Evolutionary conservation across 2,888 invertebrate genomes (phyloP).

Genomic region (Diloba caeruleocephala): DNA sequence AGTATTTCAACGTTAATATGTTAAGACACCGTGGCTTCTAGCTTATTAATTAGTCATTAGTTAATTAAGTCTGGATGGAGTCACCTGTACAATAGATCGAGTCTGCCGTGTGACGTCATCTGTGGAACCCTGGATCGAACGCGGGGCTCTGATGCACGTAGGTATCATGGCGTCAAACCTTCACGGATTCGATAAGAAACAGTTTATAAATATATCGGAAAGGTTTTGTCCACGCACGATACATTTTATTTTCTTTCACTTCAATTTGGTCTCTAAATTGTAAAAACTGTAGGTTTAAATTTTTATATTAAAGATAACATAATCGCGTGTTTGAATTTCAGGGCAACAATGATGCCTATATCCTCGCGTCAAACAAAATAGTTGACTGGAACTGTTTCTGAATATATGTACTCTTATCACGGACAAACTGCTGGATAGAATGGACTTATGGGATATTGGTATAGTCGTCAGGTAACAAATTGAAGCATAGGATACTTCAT

Average conservation of each 20-base stretch:
- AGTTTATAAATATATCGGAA: constrained; percentile 17
- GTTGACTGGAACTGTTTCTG: no score
- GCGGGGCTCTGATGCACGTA: constrained; percentile 92
- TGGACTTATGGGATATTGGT: no score
- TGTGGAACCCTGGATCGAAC: constrained; percentile 92
- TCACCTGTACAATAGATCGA: constrained; percentile 92
- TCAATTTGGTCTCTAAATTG: neutral
- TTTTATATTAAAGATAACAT: neutral
- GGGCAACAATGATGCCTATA: neutral
- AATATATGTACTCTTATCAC: no score
- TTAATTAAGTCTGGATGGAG: constrained; percentile 27
- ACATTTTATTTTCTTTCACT: constrained; percentile 35
- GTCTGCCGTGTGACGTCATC: constrained; percentile 93
- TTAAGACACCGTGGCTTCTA: constrained; percentile 11
- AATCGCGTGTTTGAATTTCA: constrained; percentile 21
- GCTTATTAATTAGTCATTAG: constrained; percentile 47
- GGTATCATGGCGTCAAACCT: constrained; percentile 88
- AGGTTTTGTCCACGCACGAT: constrained; percentile 11
- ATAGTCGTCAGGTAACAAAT: no score
- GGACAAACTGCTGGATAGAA: no score
- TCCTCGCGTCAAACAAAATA: no score
- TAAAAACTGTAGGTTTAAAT: constrained; percentile 4
- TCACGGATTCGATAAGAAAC: constrained; percentile 21
- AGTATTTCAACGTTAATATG: constrained; percentile 28
- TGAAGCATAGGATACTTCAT: no score